Conservation (phyloP, 2,113 vertebrate genomes). For the Taxidea taxus region DNA sequence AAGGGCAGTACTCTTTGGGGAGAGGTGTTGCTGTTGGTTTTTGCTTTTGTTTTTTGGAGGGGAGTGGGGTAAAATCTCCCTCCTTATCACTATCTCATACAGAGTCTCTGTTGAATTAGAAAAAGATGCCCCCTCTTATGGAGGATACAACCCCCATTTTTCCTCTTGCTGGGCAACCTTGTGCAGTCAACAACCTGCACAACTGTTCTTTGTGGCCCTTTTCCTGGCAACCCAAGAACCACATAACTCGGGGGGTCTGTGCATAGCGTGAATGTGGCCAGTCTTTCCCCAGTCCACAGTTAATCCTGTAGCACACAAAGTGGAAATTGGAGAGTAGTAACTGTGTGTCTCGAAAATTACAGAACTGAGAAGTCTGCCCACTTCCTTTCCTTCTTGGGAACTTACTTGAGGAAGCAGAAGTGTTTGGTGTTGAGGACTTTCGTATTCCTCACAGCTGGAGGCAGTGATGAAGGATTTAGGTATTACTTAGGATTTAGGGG, state of each 20-base stretch:
- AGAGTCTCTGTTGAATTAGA: background rate
- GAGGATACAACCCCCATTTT: background rate
- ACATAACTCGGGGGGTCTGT: background rate
- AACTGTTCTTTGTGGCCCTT: background rate
- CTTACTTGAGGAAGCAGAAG: background rate
- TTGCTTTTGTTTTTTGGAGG: background rate
- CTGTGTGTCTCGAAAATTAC: background rate
- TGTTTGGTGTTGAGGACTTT: background rate
- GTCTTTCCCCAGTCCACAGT: background rate
- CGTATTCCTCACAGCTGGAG: background rate
- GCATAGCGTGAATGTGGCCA: background rate
- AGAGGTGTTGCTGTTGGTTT: background rate
- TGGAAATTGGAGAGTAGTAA: background rate
- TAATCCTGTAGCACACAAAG: background rate
- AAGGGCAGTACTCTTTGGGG: background rate
- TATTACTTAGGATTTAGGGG: background rate
- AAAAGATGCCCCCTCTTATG: background rate
- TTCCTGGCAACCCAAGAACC: background rate
- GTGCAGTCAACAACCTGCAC: background rate
- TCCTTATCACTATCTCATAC: background rate
- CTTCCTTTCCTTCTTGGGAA: background rate
- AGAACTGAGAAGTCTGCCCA: background rate
- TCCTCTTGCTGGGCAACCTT: background rate
- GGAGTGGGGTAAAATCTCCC: background rate
- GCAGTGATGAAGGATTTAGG: background rate